These are phyloP conservation scores for Ia io DNA, from an alignment of 2,113 vertebrate species.

Conservation along the genomic window DNA sequence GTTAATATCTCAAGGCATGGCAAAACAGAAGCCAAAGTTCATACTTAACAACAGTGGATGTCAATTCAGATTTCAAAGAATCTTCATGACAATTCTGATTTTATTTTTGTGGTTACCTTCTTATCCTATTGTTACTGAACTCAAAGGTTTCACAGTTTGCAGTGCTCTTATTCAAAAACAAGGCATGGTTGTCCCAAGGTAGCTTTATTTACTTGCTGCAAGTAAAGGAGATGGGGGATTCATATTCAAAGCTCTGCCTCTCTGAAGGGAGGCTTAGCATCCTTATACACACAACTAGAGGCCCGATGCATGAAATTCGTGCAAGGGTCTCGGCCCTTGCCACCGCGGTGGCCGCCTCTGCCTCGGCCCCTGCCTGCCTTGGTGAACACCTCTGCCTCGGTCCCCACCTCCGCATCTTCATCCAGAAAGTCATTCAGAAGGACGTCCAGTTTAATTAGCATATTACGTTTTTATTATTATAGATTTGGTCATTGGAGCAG, in stretches of 20 bases:
- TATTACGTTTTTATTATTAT: no score
- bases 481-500: background rate
- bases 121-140: background rate
- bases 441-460: no score
- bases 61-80: background rate
- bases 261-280: background rate
- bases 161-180: background rate
- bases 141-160: background rate
- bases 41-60: background rate
- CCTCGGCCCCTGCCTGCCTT: no score
- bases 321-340: no score
- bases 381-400: no score
- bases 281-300: background rate
- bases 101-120: background rate
- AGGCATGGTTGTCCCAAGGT: background rate
- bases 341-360: no score
- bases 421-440: no score
- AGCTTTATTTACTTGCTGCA: background rate
- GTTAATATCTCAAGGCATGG: background rate
- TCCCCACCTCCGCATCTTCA: no score
- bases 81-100: background rate
- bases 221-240: background rate
- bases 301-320: no score
- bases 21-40: background rate
- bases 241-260: background rate